Evolutionary conservation across 2,797 vertebrate genomes (phyloP), one percentile per base, ranked within the genome.

Genomic region (Cichlasoma orientale): DNA sequence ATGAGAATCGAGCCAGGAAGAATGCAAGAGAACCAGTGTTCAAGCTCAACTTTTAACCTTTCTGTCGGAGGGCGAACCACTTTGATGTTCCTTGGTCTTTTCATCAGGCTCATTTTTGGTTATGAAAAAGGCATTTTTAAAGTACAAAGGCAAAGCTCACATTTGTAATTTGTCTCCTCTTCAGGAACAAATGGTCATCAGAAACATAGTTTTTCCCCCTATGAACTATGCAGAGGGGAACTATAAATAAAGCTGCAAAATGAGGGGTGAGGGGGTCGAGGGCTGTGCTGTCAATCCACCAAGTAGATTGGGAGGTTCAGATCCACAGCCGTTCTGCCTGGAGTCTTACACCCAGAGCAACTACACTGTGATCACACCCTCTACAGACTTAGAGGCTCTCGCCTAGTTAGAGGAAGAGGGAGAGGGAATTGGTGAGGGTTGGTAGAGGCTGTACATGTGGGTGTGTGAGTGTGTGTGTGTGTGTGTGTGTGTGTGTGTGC

Each of bases 81-180:
- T 98, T 98, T 99, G 96, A 99, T 97, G 97, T 98, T 95, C 95
- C 96, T 95, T 90, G 92, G 94, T 96, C 96, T 96, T 97, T 97
- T 98, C 96, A 98, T 97, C 97, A 97, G 95, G 93, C 95, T 94
- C 95, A 90, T 96, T 91, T 92, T 95, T 92, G 86, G 92, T 89
- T 93, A 93, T 92, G 94, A 96, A 95, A 96, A 96, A 95, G 92
- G 90, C 93, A 92, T 95, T 96, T 92, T 96, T 92, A 94, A 81
- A 96, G 95, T 94, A 96, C 94, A 95, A 95, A 96, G 96, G 91
- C 93, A 86, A 96, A 88, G 95, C 96, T 96, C 96, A 96, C 97
- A 95, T 97, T 95, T 95, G 94, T 97, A 97, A 98, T 97, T 97
- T 96, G 96, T 97, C 93, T 94, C 86, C 90, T 92, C 82, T 94